phyloP scores from a whole-genome alignment of 2,113 vertebrate genomes.

The Hippocampus barbouri region DNA sequence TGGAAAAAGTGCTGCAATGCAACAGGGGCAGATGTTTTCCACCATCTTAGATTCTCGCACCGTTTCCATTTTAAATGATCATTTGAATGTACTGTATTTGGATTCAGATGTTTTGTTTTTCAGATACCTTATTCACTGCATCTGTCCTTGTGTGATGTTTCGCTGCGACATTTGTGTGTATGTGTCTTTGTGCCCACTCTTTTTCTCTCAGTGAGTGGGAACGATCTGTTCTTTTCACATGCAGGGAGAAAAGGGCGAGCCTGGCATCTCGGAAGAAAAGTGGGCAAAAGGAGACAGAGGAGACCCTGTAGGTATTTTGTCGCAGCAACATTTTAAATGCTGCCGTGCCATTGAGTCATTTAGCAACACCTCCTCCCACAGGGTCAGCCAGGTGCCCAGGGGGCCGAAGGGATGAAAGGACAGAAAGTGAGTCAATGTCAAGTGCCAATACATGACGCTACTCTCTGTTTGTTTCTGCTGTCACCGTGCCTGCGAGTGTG shows the following conservation, averaged over 20 bases:
- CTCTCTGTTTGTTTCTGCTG: conserved; percentile 28
- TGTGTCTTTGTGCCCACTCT: conserved; percentile 27
- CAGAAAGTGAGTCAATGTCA: conserved; percentile 77
- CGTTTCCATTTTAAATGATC: background rate
- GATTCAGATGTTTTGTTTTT: conserved; percentile 4
- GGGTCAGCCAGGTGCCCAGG: conserved; percentile 71
- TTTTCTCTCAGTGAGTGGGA: conserved; percentile 50
- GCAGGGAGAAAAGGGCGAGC: conserved; percentile 75
- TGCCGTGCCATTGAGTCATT: conserved; percentile 44
- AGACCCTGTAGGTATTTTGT: conserved; percentile 76
- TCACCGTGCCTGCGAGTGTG: conserved; percentile 17
- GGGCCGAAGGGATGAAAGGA: conserved; percentile 71
- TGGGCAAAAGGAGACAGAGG: conserved; percentile 76
- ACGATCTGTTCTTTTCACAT: conserved; percentile 51
- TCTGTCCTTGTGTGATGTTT: conserved; percentile 17
- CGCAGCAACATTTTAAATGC: conserved; percentile 49
- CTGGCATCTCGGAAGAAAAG: conserved; percentile 65
- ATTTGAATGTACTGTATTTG: conserved; percentile 14
- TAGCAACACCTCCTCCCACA: conserved; percentile 63
- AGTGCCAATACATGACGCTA: conserved; percentile 41
- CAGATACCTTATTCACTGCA: conserved; percentile 27
- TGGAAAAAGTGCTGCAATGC: conserved; percentile 53
- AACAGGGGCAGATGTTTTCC: conserved; percentile 42
- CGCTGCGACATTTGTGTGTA: conserved; percentile 13
- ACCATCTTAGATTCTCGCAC: conserved; percentile 20